Evolutionary conservation across 2,113 vertebrate species (phyloP).

Genomic region (Oncorhynchus gorbuscha): DNA sequence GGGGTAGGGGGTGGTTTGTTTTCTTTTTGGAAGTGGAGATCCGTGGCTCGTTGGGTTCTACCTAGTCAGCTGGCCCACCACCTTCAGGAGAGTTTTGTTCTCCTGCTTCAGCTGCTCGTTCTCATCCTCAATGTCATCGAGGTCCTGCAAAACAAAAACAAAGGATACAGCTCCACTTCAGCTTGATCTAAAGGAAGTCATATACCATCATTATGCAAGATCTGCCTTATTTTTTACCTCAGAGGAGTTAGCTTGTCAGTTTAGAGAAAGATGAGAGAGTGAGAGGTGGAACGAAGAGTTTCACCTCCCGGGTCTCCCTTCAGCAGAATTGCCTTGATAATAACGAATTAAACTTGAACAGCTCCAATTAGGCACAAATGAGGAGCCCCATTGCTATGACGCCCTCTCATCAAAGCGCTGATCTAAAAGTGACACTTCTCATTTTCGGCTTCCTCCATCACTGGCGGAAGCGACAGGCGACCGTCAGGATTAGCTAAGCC

Average conservation of each 20-base stretch:
- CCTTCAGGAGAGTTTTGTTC: constrained; percentile 99
- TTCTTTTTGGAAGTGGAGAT: background rate
- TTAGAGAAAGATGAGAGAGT: constrained; percentile 3
- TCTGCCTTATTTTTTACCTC: background rate
- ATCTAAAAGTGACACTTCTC: constrained; percentile 48
- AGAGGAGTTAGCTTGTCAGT: background rate
- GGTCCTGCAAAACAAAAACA: constrained; percentile 76
- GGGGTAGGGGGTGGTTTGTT: background rate
- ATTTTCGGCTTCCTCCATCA: constrained; percentile 52
- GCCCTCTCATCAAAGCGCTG: constrained; percentile 33
- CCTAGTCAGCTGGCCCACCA: constrained; percentile 97
- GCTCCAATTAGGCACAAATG: constrained; percentile 61
- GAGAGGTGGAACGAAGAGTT: constrained; percentile 16
- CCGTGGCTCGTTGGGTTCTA: constrained; percentile 74
- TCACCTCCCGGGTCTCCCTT: constrained; percentile 13
- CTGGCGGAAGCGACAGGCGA: background rate
- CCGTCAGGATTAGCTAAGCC: constrained; percentile 3
- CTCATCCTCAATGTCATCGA: constrained; percentile 98
- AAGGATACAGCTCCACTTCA: background rate
- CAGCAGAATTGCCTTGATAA: constrained; percentile 36
- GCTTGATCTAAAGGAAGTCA: background rate
- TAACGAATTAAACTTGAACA: constrained; percentile 61
- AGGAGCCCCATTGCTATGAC: constrained; percentile 35
- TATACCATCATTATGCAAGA: constrained; percentile 24
- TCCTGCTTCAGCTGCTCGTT: constrained; percentile 98